A percentile compares a stretch with the other conserved stretches of the same genome.
phyloP scores from a whole-genome alignment of 2,888 invertebrate species.

The Tachina lurida region DNA sequence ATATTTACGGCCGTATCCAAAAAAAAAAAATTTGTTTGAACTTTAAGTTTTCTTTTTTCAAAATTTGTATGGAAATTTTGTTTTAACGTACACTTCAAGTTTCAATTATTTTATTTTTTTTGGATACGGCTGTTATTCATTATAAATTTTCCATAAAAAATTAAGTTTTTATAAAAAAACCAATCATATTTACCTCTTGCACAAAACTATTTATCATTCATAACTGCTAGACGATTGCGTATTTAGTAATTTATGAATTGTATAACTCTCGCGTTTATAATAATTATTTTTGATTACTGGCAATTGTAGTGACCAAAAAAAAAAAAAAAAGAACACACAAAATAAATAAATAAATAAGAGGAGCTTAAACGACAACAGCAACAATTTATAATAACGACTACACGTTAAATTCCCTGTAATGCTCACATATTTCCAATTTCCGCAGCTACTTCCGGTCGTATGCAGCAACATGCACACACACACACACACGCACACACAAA shows the following conservation, averaged over 20 bases:
- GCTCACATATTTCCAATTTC: conserved; percentile 78
- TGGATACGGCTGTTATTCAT: background rate
- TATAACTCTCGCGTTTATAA: conserved; percentile 3
- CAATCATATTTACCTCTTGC: conserved; percentile 6
- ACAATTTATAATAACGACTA: conserved; percentile 15
- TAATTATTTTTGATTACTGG: conserved; percentile 36
- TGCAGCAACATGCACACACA: conserved; percentile 28
- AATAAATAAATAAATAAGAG: background rate
- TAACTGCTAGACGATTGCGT: background rate
- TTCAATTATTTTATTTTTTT: no score
- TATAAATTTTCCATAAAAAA: background rate
- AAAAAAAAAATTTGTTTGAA: no score
- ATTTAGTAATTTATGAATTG: background rate
- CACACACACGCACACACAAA: conserved; percentile 8
- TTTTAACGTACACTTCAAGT: no score
- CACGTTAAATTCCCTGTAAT: conserved; percentile 57
- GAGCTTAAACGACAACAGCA: conserved; percentile 12
- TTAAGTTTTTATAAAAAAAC: background rate
- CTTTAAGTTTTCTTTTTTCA: no score
- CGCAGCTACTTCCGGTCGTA: conserved; percentile 74
- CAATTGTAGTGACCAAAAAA: background rate
- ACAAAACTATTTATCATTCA: background rate
- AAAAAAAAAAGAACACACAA: conserved; percentile 13
- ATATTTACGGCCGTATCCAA: background rate
- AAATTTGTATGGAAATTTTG: no score